phyloP scores from a whole-genome alignment of 2,888 invertebrate species.

The Ephialtes manifestator region DNA sequence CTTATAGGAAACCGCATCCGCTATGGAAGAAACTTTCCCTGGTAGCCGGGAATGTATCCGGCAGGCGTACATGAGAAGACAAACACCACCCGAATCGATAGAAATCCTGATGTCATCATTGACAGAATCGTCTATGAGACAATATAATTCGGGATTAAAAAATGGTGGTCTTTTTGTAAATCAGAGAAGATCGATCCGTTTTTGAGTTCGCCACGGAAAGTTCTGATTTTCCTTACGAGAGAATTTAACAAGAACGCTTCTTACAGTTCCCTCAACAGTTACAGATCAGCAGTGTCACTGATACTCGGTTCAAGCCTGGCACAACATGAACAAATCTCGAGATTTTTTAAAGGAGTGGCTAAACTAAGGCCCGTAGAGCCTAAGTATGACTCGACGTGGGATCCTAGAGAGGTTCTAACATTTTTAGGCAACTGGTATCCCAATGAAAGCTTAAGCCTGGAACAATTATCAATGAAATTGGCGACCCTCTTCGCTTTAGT shows the following conservation, averaged over 20 bases:
- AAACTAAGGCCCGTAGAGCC: constrained; percentile 64
- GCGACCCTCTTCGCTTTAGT: not conserved
- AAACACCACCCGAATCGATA: constrained; percentile 10
- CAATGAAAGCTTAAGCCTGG: constrained; percentile 15
- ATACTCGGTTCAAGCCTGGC: constrained; percentile 61
- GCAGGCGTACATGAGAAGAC: constrained; percentile 33
- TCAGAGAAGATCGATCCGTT: not conserved
- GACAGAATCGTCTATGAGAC: not conserved
- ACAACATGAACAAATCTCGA: constrained; percentile 13
- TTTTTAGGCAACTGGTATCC: constrained; percentile 16
- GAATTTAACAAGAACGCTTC: not conserved
- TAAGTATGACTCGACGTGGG: constrained; percentile 15
- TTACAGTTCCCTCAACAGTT: constrained; percentile 72
- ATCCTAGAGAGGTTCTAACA: constrained; percentile 1
- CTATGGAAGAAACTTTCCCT: constrained; percentile 34
- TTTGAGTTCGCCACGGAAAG: too few relatives aligned
- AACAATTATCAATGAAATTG: not conserved
- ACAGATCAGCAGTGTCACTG: constrained; percentile 72
- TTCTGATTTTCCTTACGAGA: too few relatives aligned
- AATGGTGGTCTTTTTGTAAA: constrained; percentile 34
- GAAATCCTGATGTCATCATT: constrained; percentile 32
- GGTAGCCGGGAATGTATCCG: constrained; percentile 17
- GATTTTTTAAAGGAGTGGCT: constrained; percentile 72
- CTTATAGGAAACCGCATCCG: constrained; percentile 1
- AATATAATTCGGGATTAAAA: not conserved